Percentiles rank a stretch among this genome's conserved stretches.
phyloP scores from a whole-genome alignment of 2,888 invertebrate species.

The Eueremaeus valkanovi region DNA sequence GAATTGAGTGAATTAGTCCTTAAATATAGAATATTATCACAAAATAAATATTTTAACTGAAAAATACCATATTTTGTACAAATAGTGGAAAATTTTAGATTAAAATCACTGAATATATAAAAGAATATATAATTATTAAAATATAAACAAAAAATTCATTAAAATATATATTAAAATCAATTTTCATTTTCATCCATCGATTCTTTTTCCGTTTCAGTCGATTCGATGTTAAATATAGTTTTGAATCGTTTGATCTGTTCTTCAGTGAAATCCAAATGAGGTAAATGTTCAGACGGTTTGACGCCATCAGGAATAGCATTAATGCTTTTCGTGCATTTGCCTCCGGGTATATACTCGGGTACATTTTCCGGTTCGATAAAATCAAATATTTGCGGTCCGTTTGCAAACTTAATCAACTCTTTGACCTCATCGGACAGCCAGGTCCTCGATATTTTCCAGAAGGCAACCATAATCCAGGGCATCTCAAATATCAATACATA shows the following conservation, averaged over 20 bases:
- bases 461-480: conserved; percentile 32
- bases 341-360: conserved; percentile 11
- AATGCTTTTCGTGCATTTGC: conserved; percentile 1
- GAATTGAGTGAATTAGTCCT: too few species aligned
- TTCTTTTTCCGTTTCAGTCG: not conserved
- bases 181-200: not conserved
- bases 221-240: conserved; percentile 1
- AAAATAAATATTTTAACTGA: not conserved
- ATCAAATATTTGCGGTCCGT: not conserved
- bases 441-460: conserved; percentile 27
- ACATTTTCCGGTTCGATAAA: conserved; percentile 26
- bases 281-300: not conserved
- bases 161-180: not conserved
- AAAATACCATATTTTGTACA: not conserved
- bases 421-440: conserved; percentile 30
- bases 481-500: conserved; percentile 37
- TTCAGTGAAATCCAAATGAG: conserved; percentile 17
- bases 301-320: not conserved
- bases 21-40: too few species aligned
- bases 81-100: not conserved
- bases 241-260: conserved; percentile 13
- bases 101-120: too few species aligned
- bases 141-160: not conserved
- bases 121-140: too few species aligned
- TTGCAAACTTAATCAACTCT: conserved; percentile 24